Evolutionary conservation across 2,888 invertebrate species (phyloP), one percentile per base, ranked within the genome.

Genomic region (Pharmacophagus antenor): DNA sequence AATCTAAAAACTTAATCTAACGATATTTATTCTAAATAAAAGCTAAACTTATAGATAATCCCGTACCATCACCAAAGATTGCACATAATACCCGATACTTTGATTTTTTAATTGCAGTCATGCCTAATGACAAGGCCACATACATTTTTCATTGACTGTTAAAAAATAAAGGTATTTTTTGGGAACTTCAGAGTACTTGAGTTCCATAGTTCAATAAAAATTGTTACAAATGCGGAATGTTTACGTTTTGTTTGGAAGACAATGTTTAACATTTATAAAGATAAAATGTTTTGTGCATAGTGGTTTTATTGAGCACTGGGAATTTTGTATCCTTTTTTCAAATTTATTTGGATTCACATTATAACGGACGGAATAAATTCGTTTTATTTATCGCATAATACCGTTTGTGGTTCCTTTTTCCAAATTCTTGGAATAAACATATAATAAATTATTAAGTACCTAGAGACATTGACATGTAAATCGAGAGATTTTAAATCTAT

Each of bases 11-110:
- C 73, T 81, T 80, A 70, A 70, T 41, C 74, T 82, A 82, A 72
- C 69, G 65, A 66, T 59, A 49, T 65, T 74, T 74, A 76, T 61
- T 68, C 76, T 82, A 80, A 73, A 76, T 84, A 83, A 64, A 41
- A 65, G 47, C 71, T 80, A 81, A 68, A 70, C 85, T 86, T 88
- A 88, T 48, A 65, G 69, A 68, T 87, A 86, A 79, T 84, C 92
- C 90, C 88, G 88, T 88, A 92, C 92, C 94, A 92, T 92, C 93
- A 94, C 94, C 93, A 93, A 92, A 88, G 94, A 95, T 95, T 95
- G 95, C 95, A 95, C 95, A 94, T 94, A 92, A 93, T 94, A 94
- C 95, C 95, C 95, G 94, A 95, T 93, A 92, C 91, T 92, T 92
- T 91, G 91, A 89, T 92, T 91, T 89, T 88, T 86, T 85, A 84